Base-by-base conservation (phyloP, 1,140 invertebrate genomes). In the Ooceraea biroi region DNA sequence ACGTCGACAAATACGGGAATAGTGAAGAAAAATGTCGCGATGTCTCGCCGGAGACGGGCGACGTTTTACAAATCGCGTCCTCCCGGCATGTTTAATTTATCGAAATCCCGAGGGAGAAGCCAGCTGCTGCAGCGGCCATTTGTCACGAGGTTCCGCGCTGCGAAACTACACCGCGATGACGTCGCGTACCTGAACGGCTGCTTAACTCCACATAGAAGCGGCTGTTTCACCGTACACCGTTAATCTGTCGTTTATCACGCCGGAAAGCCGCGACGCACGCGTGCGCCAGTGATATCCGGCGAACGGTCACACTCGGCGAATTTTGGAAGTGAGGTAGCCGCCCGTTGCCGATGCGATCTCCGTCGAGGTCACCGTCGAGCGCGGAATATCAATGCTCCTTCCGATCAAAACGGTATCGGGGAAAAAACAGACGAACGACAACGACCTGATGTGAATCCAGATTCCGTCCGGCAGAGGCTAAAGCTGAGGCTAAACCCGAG, bases 31-130 rank as follows among this genome's bases (percentile, higher is more conserved):
- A 77, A 83, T 83, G 60, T 83, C 48, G 46, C 71, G 60, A 77
- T 55, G 71, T 76, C 44, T 76, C 17, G 8, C 14, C 22, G 4
- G n/a, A 44, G 30, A 22, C 17, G 52, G 57, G 57, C 36, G 30
- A 36, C 83, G 30, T 69, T 82, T 83, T 84, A 83, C 77, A 83
- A 84, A 84, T 83, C 76, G 77, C 57, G 41, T 57, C 46, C n/a
- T 68, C 46, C 27, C 55, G 55, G 66, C 46, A 65, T 66, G 48
- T 82, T 84, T 84, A 84, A 84, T 84, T 84, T 84, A 84, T 84
- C 66, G 77, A 55, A 84, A 84, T 82, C 63, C 71, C 4, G 44
- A 61, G 76, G 50, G 65, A 58, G 63, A 83, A 78, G 61, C 63
- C 72, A 83, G 82, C 50, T 77, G 82, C 50, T 77, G 73, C 74